Percentiles rank a stretch among this genome's conserved stretches.
Evolutionary conservation across 2,797 vertebrate genomes (phyloP).

Genomic region (Vipera ursinii): DNA sequence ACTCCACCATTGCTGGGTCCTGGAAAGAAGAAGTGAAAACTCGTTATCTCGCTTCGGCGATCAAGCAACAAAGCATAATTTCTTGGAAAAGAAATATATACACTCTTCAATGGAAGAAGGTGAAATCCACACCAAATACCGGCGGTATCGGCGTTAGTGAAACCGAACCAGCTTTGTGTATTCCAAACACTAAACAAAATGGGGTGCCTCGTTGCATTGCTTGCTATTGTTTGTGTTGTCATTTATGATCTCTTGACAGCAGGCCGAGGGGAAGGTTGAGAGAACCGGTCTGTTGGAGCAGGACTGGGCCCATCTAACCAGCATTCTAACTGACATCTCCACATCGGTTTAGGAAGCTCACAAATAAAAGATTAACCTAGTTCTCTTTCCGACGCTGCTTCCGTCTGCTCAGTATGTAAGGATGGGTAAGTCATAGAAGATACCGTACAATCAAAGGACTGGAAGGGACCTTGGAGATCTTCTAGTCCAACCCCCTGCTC

Average conservation of each 20-base stretch:
- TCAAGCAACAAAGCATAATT: no score
- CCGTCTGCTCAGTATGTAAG: background rate
- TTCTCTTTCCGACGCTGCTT: background rate
- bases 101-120: background rate
- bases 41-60: background rate
- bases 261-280: background rate
- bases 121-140: background rate
- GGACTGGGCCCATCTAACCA: background rate
- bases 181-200: background rate
- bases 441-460: no score
- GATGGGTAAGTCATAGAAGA: background rate
- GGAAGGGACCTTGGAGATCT: no score
- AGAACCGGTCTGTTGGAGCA: background rate
- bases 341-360: background rate
- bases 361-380: background rate
- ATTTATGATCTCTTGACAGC: background rate
- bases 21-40: constrained; percentile 52
- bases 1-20: constrained; percentile 87
- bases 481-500: no score
- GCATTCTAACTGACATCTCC: background rate
- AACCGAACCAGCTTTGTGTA: background rate
- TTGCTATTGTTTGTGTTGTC: background rate
- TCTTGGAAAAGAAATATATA: accelerated
- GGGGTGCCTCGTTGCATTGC: background rate
- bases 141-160: no score